Percentiles rank a stretch among this genome's conserved stretches.
Conservation (phyloP, 2,888 invertebrate genomes). For the Taenaris catops region DNA sequence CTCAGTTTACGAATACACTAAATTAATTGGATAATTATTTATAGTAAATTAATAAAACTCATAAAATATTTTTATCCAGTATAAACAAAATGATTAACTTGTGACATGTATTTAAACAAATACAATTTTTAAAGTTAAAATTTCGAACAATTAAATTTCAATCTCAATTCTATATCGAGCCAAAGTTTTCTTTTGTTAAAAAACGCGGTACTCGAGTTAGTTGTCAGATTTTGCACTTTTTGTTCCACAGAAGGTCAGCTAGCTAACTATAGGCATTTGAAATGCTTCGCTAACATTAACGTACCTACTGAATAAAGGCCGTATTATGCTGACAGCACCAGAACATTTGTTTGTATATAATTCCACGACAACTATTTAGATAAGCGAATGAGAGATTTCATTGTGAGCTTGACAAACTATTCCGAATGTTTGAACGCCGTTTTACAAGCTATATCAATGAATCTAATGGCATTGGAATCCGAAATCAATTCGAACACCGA, state of each 20-base stretch:
- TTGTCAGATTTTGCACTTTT: constrained; percentile 7
- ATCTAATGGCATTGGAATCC: constrained; percentile 24
- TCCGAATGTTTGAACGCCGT: constrained; percentile 20
- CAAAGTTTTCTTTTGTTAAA: constrained; percentile 2
- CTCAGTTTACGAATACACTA: no score
- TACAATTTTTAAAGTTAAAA: no score
- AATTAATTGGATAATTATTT: no score
- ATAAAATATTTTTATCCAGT: no score
- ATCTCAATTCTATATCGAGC: no score
- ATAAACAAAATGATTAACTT: no score
- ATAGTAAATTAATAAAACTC: no score
- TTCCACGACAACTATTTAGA: constrained; percentile 29
- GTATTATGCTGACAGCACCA: constrained; percentile 2
- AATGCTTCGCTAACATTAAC: constrained; percentile 1
- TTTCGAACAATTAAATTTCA: no score
- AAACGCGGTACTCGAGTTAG: neutral
- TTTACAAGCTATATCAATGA: constrained; percentile 10
- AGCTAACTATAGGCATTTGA: constrained; percentile 8
- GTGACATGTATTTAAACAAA: no score
- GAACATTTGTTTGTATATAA: constrained; percentile 7
- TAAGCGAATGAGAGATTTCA: constrained; percentile 47
- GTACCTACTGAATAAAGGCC: constrained; percentile 2
- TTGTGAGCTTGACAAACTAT: constrained; percentile 31
- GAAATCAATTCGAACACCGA: constrained; percentile 28
- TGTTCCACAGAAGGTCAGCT: constrained; percentile 5